A percentile compares a stretch with the other conserved stretches of the same genome.
Conservation (phyloP, 2,797 vertebrate genomes). For the Cyclura pinguis region DNA sequence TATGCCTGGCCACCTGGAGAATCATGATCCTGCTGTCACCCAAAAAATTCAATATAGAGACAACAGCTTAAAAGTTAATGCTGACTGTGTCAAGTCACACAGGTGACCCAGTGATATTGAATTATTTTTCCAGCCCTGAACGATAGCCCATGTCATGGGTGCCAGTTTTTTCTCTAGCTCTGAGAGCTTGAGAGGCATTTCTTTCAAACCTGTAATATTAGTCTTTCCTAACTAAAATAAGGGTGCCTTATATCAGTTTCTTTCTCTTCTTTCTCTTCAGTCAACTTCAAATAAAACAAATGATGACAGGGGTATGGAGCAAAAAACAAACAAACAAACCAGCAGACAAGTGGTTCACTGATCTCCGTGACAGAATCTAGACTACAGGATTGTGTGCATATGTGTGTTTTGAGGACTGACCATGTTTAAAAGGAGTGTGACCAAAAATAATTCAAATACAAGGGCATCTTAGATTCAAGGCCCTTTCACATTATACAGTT, state of each 20-base stretch:
- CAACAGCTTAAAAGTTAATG: background rate
- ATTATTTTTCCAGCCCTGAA: background rate
- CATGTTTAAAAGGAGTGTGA: background rate
- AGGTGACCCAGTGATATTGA: background rate
- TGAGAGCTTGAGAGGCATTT: background rate
- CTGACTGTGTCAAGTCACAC: background rate
- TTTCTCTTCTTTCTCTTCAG: background rate
- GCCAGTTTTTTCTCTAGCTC: background rate
- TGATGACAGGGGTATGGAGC: background rate
- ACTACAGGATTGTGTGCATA: background rate
- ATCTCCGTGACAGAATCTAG: background rate
- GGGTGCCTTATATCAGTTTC: background rate
- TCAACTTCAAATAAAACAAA: background rate
- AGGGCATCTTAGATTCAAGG: background rate
- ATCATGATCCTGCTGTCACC: no score
- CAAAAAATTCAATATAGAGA: background rate
- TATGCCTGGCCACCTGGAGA: no score
- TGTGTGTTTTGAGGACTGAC: background rate
- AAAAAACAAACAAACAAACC: no score
- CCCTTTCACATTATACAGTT: no score
- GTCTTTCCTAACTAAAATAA: background rate
- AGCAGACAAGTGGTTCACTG: background rate
- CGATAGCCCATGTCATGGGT: no score
- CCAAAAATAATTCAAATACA: background rate
- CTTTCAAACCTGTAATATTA: background rate